These are phyloP conservation scores for Sisyra terminalis DNA, from an alignment of 2,888 invertebrate genomes.

Conservation along the genomic window DNA sequence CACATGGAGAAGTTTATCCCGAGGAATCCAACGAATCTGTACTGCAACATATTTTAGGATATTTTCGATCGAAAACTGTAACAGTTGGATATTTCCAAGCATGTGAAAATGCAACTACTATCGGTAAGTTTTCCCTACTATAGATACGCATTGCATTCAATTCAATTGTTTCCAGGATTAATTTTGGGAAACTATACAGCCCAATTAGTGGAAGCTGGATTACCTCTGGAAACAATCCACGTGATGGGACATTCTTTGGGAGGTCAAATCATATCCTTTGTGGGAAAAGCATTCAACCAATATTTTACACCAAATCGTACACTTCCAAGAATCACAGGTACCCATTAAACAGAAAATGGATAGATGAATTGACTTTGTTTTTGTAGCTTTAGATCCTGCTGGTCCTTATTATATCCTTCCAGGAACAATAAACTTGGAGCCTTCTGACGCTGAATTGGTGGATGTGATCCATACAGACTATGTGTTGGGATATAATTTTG, in stretches of 20 bases:
- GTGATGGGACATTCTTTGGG: constrained; percentile 4
- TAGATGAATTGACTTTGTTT: not conserved
- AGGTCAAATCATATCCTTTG: not conserved
- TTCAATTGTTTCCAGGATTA: not conserved
- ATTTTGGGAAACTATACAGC: not conserved
- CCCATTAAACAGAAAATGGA: not conserved
- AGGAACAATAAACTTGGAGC: not conserved
- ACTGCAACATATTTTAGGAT: too few relatives aligned
- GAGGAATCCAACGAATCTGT: too few relatives aligned
- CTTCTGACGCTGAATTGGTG: not conserved
- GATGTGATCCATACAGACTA: constrained; percentile 3
- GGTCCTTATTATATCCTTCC: not conserved
- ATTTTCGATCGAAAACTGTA: too few relatives aligned
- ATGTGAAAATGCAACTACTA: too few relatives aligned
- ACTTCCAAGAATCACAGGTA: constrained; percentile 1
- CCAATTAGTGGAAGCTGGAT: not conserved
- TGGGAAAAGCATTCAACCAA: not conserved
- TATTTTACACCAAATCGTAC: not conserved
- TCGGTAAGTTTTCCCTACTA: too few relatives aligned
- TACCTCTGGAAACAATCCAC: not conserved
- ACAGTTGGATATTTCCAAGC: too few relatives aligned
- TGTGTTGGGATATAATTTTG: not conserved
- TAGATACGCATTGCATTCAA: too few relatives aligned
- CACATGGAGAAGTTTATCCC: too few relatives aligned
- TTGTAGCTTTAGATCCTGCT: constrained; percentile 2